Evolutionary conservation across 2,888 invertebrate species (phyloP).

Genomic region (Cetonia aurata): DNA sequence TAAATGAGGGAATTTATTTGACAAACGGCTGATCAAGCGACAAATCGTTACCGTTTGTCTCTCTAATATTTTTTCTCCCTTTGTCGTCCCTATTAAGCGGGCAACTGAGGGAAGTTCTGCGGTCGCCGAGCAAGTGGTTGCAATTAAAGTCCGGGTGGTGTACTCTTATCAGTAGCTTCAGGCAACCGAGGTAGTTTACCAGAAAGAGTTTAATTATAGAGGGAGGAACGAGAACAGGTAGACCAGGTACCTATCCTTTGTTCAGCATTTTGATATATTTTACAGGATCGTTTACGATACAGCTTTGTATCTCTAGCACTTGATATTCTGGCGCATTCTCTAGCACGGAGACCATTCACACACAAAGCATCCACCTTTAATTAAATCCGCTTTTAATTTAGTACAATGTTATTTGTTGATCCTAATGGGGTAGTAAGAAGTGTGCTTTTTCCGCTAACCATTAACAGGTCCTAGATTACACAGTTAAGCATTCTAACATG

Average conservation of each 20-base stretch:
- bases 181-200: slow-evolving; percentile 45
- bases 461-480: background rate
- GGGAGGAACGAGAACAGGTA: slow-evolving; percentile 48
- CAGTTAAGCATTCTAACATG: background rate
- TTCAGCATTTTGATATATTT: slow-evolving; percentile 42
- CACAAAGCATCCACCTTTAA: slow-evolving; percentile 21
- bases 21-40: slow-evolving; percentile 32
- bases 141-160: slow-evolving; percentile 45
- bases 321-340: slow-evolving; percentile 11
- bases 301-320: slow-evolving; percentile 2
- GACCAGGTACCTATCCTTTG: slow-evolving; percentile 43
- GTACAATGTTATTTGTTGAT: slow-evolving; percentile 1
- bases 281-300: slow-evolving; percentile 33
- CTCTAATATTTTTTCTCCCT: slow-evolving; percentile 44
- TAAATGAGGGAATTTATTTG: slow-evolving; percentile 32
- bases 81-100: slow-evolving; percentile 46
- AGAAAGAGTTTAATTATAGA: slow-evolving; percentile 49
- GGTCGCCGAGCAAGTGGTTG: slow-evolving; percentile 42
- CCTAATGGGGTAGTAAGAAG: background rate
- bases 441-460: slow-evolving; percentile 2
- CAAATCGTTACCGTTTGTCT: slow-evolving; percentile 46
- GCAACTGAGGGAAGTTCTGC: slow-evolving; percentile 41
- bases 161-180: slow-evolving; percentile 48
- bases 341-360: slow-evolving; percentile 10
- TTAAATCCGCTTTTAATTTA: slow-evolving; percentile 20